These are phyloP conservation scores for Oceanodroma leucorhoa DNA, from an alignment of 2,797 vertebrate species.

Conservation along the genomic window DNA sequence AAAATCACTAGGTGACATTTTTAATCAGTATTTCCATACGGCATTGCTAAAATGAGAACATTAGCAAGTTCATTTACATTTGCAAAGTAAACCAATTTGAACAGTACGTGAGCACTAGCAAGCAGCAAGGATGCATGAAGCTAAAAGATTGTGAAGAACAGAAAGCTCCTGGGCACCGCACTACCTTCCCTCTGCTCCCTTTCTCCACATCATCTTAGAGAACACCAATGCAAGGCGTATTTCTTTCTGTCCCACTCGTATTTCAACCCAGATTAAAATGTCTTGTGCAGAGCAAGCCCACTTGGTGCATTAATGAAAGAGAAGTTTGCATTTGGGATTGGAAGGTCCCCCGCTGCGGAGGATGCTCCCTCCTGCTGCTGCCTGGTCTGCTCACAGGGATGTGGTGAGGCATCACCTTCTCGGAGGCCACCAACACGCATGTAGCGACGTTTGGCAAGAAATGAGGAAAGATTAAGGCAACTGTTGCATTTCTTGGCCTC, in stretches of 20 bases:
- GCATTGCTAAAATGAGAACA: background rate
- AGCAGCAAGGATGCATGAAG: background rate
- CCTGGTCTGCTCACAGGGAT: background rate
- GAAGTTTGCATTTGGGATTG: background rate
- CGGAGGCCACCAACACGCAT: fast-evolving
- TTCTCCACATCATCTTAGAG: background rate
- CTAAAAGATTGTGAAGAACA: background rate
- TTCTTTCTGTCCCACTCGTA: background rate
- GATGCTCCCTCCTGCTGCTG: background rate
- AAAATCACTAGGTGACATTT: constrained; percentile 5
- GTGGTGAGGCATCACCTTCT: fast-evolving
- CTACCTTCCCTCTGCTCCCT: background rate
- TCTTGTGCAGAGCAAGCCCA: background rate
- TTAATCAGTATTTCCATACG: background rate
- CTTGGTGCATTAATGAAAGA: background rate
- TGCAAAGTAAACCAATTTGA: constrained; percentile 17
- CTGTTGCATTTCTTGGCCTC: background rate
- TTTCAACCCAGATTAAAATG: background rate
- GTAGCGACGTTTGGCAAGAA: background rate
- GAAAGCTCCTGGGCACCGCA: background rate
- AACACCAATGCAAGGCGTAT: background rate
- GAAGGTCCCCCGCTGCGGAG: fast-evolving
- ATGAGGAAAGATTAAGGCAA: background rate
- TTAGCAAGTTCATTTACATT: constrained; percentile 21
- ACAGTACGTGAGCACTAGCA: background rate